Base-by-base conservation (phyloP, 2,888 invertebrate species). In the Nudaria mundana region DNA sequence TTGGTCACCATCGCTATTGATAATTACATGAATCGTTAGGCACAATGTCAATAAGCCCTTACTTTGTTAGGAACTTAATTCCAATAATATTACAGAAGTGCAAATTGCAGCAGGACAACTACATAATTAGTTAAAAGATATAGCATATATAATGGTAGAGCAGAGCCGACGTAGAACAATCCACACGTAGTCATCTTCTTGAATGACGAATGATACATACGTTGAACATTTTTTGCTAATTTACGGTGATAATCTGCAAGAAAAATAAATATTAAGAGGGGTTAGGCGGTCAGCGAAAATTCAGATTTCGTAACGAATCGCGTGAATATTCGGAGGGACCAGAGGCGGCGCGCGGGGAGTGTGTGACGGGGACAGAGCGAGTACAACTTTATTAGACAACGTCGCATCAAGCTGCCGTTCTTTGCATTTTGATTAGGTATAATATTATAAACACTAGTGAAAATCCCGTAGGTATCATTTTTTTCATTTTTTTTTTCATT, bases 51-150 rank as follows among this genome's bases (percentile, higher is more conserved):
- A 20, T 5, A 18, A 18, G 5, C 3, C 3, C 5, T 5, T 18
- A 18, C 20, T 20, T 13, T 26, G 10, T 3, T 23, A 10, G 3
- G 23, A n/a, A n/a, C 8, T 8, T 20, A 20, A 20, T 4, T 3
- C 13, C 5, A 26, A 26, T 13, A 7, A 1, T 6, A n/a, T 26
- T 16, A 34, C 6, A 28, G 11, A 15, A 37, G 37, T 3, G 44
- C 39, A 44, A 56, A 56, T 28, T 61, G 61, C 30, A 54, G 33
- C 29, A 57, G 14, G 23, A 48, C 33, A 20, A 63, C 24, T 10
- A 39, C 48, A 30, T 63, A 62, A 3, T 47, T 40, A 14, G 52
- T 44, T 5, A 60, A 29, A 1, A 53, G 35, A 3, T 18, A 10
- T 12, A 52, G 13, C 7, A 57, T 3, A 3, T 15, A 28, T 5